These are phyloP conservation scores for Neoniphon sammara DNA, from an alignment of 2,797 vertebrate genomes.

Conservation along the genomic window DNA sequence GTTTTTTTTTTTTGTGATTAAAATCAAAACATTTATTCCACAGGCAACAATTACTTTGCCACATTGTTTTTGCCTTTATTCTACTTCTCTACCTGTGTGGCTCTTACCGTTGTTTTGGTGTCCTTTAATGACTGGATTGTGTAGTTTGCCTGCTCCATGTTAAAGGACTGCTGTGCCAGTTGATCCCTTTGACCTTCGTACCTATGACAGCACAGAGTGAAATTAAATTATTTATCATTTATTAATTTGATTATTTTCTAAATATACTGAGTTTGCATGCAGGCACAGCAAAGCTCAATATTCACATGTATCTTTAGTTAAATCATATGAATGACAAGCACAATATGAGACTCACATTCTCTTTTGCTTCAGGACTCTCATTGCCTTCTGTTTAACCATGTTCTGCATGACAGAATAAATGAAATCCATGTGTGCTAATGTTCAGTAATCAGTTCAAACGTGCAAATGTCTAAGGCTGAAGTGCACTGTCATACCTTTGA, in stretches of 20 bases:
- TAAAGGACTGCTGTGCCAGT: constrained; percentile 96
- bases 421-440: not conserved
- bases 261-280: not conserved
- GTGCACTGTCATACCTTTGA: constrained; percentile 86
- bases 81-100: not conserved
- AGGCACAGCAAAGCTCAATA: not conserved
- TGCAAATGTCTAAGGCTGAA: too few relatives aligned
- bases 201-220: constrained; percentile 78
- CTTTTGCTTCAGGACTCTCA: constrained; percentile 98
- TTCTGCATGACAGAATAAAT: constrained; percentile 83
- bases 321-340: not conserved
- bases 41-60: not conserved
- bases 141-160: constrained; percentile 99
- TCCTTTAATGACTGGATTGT: constrained; percentile 98
- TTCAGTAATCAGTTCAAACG: not conserved
- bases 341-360: constrained; percentile 90
- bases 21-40: not conserved
- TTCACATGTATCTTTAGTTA: not conserved
- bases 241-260: not conserved
- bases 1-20: too few relatives aligned
- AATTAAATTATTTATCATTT: not conserved
- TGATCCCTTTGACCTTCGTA: constrained; percentile 98
- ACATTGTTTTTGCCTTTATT: too few relatives aligned
- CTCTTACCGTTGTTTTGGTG: constrained; percentile 95
- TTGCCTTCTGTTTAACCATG: constrained; percentile 97